phyloP scores from a whole-genome alignment of 2,113 vertebrate genomes.

The Furnarius figulus region DNA sequence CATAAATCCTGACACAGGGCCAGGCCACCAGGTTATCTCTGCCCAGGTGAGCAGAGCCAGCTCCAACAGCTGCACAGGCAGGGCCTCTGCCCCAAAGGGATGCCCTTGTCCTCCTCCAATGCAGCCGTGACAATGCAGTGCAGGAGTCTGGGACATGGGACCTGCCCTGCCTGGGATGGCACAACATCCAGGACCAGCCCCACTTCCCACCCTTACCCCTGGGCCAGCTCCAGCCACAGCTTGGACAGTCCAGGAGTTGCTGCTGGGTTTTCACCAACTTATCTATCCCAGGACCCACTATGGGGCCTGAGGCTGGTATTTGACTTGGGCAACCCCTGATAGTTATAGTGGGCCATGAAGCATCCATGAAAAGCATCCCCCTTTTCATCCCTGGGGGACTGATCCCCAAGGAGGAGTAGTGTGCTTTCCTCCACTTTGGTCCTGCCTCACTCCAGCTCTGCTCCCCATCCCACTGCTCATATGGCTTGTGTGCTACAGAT shows the following conservation, averaged over 20 bases:
- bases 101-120: neutral
- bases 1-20: rapidly evolving
- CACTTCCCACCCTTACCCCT: neutral
- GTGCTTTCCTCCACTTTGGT: neutral
- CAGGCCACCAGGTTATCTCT: neutral
- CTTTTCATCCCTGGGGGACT: rapidly evolving
- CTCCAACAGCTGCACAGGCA: neutral
- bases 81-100: rapidly evolving
- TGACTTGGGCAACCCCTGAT: rapidly evolving
- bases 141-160: neutral
- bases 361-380: neutral
- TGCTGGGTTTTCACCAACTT: neutral
- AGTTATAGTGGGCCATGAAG: neutral
- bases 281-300: rapidly evolving
- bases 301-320: neutral
- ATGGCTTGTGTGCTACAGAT: too few species aligned
- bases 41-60: neutral
- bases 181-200: neutral
- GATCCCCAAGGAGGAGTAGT: neutral
- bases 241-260: neutral
- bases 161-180: neutral
- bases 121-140: rapidly evolving
- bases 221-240: neutral
- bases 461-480: rapidly evolving
- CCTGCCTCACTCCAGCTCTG: neutral